These are phyloP conservation scores for Diacarnus erythraeanus DNA, from an alignment of 37 sponge, comb jelly and placozoan genomes.

Conservation along the genomic window DNA sequence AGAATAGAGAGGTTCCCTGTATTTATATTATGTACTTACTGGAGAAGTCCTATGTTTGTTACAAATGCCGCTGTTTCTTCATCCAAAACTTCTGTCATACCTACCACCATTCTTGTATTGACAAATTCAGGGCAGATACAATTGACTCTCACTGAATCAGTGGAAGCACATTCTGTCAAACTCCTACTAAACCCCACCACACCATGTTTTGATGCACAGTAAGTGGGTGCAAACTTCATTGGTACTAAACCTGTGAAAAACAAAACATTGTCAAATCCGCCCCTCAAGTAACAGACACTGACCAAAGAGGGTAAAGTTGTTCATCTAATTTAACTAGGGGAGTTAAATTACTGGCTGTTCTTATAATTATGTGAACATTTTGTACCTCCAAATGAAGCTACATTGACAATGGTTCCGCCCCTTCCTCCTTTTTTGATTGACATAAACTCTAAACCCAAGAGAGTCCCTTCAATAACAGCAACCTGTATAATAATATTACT, in stretches of 20 bases:
- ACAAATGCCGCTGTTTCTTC: neutral
- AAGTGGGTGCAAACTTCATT: conserved; percentile 46
- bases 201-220: conserved; percentile 68
- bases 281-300: neutral
- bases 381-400: conserved; percentile 75
- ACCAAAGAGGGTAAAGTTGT: neutral
- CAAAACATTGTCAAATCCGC: neutral
- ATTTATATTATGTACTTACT: conserved; percentile 3
- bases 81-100: neutral
- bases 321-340: neutral
- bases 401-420: conserved; percentile 78
- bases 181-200: conserved; percentile 62
- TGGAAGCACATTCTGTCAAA: conserved; percentile 5
- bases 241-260: conserved; percentile 43
- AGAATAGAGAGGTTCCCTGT: too few species aligned
- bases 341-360: neutral
- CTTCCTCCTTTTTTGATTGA: conserved; percentile 43
- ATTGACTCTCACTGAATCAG: conserved; percentile 73
- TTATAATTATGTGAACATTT: too few species aligned
- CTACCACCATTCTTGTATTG: conserved; percentile 54
- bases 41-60: neutral
- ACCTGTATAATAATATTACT: conserved; percentile 8
- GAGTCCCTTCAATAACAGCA: conserved; percentile 62
- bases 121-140: conserved; percentile 74
- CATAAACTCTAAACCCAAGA: conserved; percentile 74